These are phyloP conservation scores for Neria commutata DNA, from an alignment of 2,888 invertebrate genomes.

Conservation along the genomic window DNA sequence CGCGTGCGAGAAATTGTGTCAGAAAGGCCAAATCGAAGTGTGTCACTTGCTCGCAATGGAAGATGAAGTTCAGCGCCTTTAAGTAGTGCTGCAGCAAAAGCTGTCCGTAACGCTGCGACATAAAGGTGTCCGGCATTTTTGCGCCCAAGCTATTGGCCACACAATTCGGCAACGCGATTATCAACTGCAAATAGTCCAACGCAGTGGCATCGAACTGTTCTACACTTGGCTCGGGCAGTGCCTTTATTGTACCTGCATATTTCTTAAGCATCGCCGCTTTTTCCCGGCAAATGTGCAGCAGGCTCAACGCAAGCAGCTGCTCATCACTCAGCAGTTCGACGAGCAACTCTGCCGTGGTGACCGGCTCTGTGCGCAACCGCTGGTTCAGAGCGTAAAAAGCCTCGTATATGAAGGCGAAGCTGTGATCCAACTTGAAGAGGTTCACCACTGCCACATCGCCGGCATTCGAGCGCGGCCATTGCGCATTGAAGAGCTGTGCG, in stretches of 20 bases:
- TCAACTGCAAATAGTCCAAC: conserved; percentile 67
- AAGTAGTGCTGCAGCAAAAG: conserved; percentile 68
- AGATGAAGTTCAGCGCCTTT: conserved; percentile 68
- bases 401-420: conserved; percentile 46
- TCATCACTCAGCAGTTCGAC: conserved; percentile 45
- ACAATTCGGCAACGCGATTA: conserved; percentile 73
- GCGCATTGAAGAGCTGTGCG: conserved; percentile 63
- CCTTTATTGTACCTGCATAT: conserved; percentile 40
- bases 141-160: conserved; percentile 72
- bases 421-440: conserved; percentile 53
- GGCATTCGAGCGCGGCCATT: conserved; percentile 68
- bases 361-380: conserved; percentile 34
- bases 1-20: conserved; percentile 68
- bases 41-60: conserved; percentile 43
- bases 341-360: conserved; percentile 36
- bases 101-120: conserved; percentile 66
- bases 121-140: conserved; percentile 66
- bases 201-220: conserved; percentile 57
- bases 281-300: conserved; percentile 45
- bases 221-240: conserved; percentile 35
- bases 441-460: conserved; percentile 39
- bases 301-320: conserved; percentile 40
- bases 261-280: conserved; percentile 34
- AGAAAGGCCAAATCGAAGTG: conserved; percentile 55
- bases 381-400: conserved; percentile 41